phyloP scores from a whole-genome alignment of 1,140 invertebrate species.

The Venturia canescens region DNA sequence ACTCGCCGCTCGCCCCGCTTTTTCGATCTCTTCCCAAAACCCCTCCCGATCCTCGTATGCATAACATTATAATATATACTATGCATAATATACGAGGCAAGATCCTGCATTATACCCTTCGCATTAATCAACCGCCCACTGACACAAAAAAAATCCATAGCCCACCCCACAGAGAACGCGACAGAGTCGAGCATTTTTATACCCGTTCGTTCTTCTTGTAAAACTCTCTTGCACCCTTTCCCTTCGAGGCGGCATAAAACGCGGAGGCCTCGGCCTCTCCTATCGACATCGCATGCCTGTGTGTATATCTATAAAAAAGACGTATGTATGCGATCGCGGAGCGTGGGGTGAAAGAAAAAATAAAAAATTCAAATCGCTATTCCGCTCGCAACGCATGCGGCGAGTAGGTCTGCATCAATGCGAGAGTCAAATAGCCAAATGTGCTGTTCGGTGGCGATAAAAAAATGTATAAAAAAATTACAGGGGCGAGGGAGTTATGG shows the following conservation, averaged over 20 bases:
- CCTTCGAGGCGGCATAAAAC: neutral
- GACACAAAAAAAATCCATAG: conserved; percentile 56
- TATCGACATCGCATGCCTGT: neutral
- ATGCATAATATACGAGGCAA: conserved; percentile 31
- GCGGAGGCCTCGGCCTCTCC: neutral
- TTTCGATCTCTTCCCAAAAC: conserved; percentile 36
- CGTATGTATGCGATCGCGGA: neutral
- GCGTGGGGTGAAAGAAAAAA: conserved; percentile 53
- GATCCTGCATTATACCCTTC: conserved; percentile 43
- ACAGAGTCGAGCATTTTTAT: conserved; percentile 34
- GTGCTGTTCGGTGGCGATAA: conserved; percentile 12
- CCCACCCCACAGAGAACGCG: conserved; percentile 49
- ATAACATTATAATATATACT: conserved; percentile 37
- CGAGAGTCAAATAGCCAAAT: conserved; percentile 21
- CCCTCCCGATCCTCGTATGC: conserved; percentile 25
- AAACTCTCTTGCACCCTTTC: conserved; percentile 39
- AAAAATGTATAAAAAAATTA: conserved; percentile 22
- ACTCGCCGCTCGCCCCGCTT: conserved; percentile 2
- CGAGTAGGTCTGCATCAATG: conserved; percentile 31
- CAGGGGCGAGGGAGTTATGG: neutral
- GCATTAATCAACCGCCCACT: conserved; percentile 59
- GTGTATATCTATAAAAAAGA: neutral
- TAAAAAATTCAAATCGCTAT: conserved; percentile 67
- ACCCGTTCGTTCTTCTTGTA: conserved; percentile 33
- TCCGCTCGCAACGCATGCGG: conserved; percentile 53